Base-by-base conservation (phyloP, 2,888 invertebrate genomes). In the Amiota minor region DNA sequence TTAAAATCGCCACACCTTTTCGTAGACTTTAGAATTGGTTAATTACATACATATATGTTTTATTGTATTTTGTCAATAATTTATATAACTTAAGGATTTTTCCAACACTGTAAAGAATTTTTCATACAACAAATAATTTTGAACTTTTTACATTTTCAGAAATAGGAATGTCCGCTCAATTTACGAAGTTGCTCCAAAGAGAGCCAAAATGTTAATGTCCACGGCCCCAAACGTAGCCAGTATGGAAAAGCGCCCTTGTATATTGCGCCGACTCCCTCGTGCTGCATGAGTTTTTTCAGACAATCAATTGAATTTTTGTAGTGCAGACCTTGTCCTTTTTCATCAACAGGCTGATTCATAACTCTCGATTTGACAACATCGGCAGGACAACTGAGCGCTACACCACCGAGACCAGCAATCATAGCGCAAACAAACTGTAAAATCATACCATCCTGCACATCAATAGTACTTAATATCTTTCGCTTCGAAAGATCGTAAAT, bases 151-250 rank as follows among this genome's bases (percentile, higher is more conserved):
- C 2, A 35, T 35, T 35, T 35, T 35, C 35, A 85, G 59, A 87
- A 86, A 3, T 83, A 82, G 1, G 73, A 72, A 56, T 92, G 92
- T 3, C 93, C 93, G 72, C 92, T 89, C 72, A 91, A 87, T 50
- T 91, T 86, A 89, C 92, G 91, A 62, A 97, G 93, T 88, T 96
- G 94, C 88, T 97, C 97, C 84, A 96, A 96, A 0, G 95, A 94
- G 75, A 97, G 90, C 97, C 97, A 97, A 90, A 97, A 97, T 49
- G 95, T 95, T 9, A 97, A 91, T 0, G 97, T 97, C 97, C 97
- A 97, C 0, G 97, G 97, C 0, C 97, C 97, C 91, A 97, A 93
- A 74, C 97, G 91, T 86, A 97, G 92, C 95, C 96, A 97, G 18
- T 96, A 94, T 0, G 97, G 97, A 69, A 97, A 89, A 88, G 97